phyloP scores from a whole-genome alignment of 2,797 vertebrate species.

The Dendrocincla tyrannina region DNA sequence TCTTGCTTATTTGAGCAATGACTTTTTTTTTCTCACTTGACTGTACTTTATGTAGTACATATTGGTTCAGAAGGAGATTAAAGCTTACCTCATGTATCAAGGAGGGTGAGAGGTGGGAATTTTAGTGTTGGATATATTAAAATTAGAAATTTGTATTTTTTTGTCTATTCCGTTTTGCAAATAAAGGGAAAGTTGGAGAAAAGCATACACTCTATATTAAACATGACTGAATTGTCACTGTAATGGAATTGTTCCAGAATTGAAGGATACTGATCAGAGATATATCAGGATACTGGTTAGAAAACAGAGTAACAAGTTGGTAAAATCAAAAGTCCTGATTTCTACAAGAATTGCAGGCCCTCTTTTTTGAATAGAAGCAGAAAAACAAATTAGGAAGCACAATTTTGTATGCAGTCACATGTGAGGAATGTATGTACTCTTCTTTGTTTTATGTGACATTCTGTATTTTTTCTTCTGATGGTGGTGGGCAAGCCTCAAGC shows the following conservation, averaged over 20 bases:
- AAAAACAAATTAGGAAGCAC: neutral
- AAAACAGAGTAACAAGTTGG: neutral
- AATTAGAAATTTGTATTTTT: neutral
- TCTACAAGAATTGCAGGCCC: neutral
- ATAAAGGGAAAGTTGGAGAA: neutral
- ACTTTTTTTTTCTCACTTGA: constrained; percentile 33
- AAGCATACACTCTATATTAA: neutral
- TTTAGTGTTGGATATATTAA: neutral
- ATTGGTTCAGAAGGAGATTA: neutral
- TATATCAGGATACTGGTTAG: neutral
- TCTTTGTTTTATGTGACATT: neutral
- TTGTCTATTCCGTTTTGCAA: neutral
- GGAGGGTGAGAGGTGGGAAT: neutral
- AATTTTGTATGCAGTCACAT: accelerated
- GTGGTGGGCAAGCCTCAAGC: neutral
- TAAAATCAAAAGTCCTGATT: neutral
- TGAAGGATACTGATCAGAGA: neutral
- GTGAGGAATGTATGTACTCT: neutral
- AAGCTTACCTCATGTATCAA: neutral
- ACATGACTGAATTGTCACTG: neutral
- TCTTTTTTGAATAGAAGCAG: neutral
- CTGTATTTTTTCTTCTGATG: neutral
- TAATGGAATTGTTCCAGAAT: neutral
- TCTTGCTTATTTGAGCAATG: constrained; percentile 10
- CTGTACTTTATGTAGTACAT: constrained; percentile 4